Evolutionary conservation across 2,113 vertebrate genomes (phyloP), one percentile per base, ranked within the genome.

Genomic region (Poecilia latipinna): DNA sequence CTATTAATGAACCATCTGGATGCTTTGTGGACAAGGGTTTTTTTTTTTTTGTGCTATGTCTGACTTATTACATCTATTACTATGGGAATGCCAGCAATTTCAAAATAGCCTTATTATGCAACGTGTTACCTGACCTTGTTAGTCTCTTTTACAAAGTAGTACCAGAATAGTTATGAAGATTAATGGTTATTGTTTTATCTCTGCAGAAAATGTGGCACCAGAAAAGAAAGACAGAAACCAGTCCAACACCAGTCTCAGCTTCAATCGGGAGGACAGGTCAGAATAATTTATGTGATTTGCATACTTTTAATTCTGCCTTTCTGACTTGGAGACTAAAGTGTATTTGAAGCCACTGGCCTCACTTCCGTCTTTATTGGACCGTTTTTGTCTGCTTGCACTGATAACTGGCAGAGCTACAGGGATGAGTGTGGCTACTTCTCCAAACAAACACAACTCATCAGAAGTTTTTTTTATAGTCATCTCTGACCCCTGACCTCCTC

Each of bases 181-280:
- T 31, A n/a, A 1, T 26, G 12, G 1, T n/a, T 28, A 19, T 8
- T 63, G 0, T 24, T 62, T 71, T 7, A 32, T 70, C 1, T 78
- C 24, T 70, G 17, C 61, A 88, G 82, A 74, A 82, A 62, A 65
- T 6, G 11, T 22, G 19, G 22, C 33, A 31, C 31, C 13, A 74
- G 64, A 17, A 32, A n/a, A 62, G 5, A 0, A 29, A 67, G 71
- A 19, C 35, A 61, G 72, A 3, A 39, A 15, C n/a, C 42, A 6
- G 28, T 32, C 13, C 62, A 60, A 68, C 51, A 33, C 31, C 79
- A 37, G 75, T 1, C 39, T 72, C 12, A 19, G 31, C 19, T 10
- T 32, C 28, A 74, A 15, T 64, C 60, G 62, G 61, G 3, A 65
- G 61, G 4, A 77, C 44, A 82, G 84, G 87, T 89, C 15, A 68